Evolutionary conservation across 2,888 invertebrate genomes (phyloP).

Genomic region (Idaea straminata): DNA sequence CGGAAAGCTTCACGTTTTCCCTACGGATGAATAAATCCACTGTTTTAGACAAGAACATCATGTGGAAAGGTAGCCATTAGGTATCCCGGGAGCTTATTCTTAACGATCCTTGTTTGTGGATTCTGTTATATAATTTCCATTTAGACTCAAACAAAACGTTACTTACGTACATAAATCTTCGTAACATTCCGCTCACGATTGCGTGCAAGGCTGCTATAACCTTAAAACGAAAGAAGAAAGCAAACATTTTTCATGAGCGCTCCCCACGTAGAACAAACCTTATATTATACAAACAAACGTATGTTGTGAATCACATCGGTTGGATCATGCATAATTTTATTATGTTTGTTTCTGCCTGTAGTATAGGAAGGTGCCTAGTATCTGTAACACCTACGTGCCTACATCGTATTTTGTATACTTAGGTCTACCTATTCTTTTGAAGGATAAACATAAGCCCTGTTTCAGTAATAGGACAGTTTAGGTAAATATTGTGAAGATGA

Average conservation of each 20-base stretch:
- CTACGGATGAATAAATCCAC: conserved; percentile 11
- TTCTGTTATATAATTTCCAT: neutral
- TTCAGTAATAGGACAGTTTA: neutral
- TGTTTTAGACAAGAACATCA: conserved; percentile 11
- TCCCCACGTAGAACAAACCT: conserved; percentile 22
- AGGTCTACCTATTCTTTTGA: neutral
- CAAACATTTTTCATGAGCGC: conserved; percentile 27
- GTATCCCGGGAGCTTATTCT: neutral
- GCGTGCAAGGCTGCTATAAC: conserved; percentile 27
- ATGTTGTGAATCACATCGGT: conserved; percentile 20
- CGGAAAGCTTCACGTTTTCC: conserved; percentile 14
- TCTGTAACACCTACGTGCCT: neutral
- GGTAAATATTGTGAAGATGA: neutral
- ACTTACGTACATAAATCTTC: neutral
- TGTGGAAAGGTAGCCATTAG: neutral
- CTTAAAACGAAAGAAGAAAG: conserved; percentile 24
- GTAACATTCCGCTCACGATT: conserved; percentile 15
- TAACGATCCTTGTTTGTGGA: conserved; percentile 1
- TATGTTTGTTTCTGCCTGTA: neutral
- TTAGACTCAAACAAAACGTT: neutral
- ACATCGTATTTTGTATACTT: too few species aligned
- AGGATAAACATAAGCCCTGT: neutral
- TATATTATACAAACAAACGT: conserved; percentile 19
- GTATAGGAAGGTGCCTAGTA: neutral
- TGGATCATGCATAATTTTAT: conserved; percentile 5